Evolutionary conservation across 2,113 vertebrate genomes (phyloP).

Genomic region (Etia nguti): DNA sequence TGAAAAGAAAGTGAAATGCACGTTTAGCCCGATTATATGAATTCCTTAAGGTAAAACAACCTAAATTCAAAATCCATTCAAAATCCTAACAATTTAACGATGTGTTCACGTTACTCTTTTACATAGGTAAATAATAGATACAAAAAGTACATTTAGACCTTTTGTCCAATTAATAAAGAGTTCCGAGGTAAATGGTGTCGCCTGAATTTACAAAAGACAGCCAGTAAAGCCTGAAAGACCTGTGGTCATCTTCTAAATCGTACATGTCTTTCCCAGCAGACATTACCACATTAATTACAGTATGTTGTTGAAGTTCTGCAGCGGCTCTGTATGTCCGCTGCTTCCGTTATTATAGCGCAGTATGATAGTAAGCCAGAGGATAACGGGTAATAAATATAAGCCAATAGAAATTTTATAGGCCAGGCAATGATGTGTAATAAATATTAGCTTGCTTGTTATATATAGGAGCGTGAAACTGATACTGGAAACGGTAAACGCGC

Average conservation of each 20-base stretch:
- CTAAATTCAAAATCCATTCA: neutral
- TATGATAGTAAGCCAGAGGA: neutral
- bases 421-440: neutral
- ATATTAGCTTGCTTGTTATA: neutral
- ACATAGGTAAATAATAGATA: neutral
- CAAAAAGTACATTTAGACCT: neutral
- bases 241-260: neutral
- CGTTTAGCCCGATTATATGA: neutral
- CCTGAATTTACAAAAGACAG: neutral
- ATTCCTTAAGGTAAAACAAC: neutral
- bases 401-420: neutral
- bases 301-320: neutral
- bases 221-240: neutral
- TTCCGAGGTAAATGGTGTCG: neutral
- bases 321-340: neutral
- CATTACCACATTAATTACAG: neutral
- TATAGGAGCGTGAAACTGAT: neutral
- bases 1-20: neutral
- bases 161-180: neutral
- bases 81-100: neutral
- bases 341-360: neutral
- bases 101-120: neutral
- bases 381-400: neutral
- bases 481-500: neutral
- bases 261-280: neutral